Evolutionary conservation across 1,140 invertebrate species (phyloP), one percentile per base, ranked within the genome.

Genomic region (Cecropterus lyciades): DNA sequence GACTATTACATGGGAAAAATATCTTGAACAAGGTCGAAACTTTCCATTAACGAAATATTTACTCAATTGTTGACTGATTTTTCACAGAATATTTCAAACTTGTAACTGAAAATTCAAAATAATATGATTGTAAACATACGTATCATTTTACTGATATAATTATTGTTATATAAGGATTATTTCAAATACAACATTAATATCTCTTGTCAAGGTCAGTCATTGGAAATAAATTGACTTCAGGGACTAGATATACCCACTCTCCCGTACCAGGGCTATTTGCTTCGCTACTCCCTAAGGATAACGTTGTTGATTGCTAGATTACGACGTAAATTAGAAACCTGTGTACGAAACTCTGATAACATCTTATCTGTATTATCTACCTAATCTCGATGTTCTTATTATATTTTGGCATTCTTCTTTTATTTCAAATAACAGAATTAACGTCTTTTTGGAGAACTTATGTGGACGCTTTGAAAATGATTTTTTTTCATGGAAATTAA

Each of bases 201-300:
- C 37, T 40, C 37, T 3, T 40, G 65, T 49, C 75, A 77, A 77
- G 75, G 75, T n/a, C 69, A 68, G 56, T 77, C 57, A 67, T 11
- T 62, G 51, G 57, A 55, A 60, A 40, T 46, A 59, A 53, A 55
- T 62, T 60, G 6, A 13, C 49, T 42, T 11, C 45, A 13, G 45
- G 55, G 17, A 60, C 9, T 17, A 24, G 24, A 65, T 63, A 51
- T 63, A n/a, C n/a, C n/a, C n/a, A 48, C 30, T 62, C 15, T 63
- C 30, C 20, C 10, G 30, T 46, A 67, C 60, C 17, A 65, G 55
- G 33, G 42, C 40, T 24, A 63, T 55, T 67, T 67, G 16, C 20
- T 17, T 46, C 20, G 27, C 6, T 9, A 60, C 20, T 71, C 65
- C 59, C 69, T 8, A 24, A 40, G 51, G 69, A 59, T 24, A 2